A percentile compares a stretch with the other conserved stretches of the same genome.
These are phyloP conservation scores for Rhincodon typus DNA, from an alignment of 2,797 vertebrate species.

Conservation along the genomic window DNA sequence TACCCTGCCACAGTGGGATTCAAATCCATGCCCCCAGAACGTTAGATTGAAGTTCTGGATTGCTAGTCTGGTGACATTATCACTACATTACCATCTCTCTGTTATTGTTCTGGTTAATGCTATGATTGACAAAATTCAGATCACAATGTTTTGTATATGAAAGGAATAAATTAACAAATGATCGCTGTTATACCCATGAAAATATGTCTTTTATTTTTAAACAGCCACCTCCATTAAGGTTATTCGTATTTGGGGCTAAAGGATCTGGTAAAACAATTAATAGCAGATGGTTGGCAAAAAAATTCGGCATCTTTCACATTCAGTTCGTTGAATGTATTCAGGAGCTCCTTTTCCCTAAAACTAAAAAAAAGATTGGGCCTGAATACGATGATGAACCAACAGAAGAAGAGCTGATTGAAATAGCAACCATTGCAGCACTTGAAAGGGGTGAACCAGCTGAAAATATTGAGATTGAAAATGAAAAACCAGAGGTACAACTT, in stretches of 20 bases:
- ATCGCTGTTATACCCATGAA: neutral
- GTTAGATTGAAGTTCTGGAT: no score
- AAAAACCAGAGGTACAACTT: conserved; percentile 37
- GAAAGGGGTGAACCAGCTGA: conserved; percentile 40
- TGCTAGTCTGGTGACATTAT: no score
- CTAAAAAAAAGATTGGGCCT: conserved; percentile 56
- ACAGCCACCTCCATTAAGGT: conserved; percentile 76
- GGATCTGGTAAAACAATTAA: conserved; percentile 79
- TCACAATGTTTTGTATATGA: neutral
- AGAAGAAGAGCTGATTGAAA: conserved; percentile 50
- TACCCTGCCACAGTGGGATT: no score
- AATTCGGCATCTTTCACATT: conserved; percentile 82
- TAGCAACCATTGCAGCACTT: conserved; percentile 42
- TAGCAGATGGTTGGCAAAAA: conserved; percentile 68
- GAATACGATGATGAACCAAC: conserved; percentile 59
- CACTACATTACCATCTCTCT: neutral
- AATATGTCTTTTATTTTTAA: conserved; percentile 27
- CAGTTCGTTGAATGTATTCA: conserved; percentile 86
- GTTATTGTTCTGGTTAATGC: neutral
- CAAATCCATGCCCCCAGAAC: no score
- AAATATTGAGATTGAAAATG: conserved; percentile 31
- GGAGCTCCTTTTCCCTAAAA: conserved; percentile 75
- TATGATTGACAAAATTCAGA: neutral
- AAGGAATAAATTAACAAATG: neutral
- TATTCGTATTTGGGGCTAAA: conserved; percentile 70